Conservation (phyloP, 2,113 vertebrate species). For the Carettochelys insculpta region DNA sequence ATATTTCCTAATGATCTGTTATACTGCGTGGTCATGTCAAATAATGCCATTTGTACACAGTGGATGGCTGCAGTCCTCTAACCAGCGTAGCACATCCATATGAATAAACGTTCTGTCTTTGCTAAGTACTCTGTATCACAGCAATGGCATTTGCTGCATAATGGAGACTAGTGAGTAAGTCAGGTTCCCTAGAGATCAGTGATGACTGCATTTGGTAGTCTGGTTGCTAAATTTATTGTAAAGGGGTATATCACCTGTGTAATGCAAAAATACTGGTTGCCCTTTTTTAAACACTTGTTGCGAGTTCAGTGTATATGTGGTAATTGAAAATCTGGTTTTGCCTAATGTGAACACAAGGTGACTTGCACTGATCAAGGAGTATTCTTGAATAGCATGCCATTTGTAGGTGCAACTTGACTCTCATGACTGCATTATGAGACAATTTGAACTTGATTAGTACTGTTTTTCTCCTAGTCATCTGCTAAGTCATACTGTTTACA, state of each 20-base stretch:
- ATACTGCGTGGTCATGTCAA: background rate
- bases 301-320: background rate
- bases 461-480: conserved; percentile 35
- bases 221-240: background rate
- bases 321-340: background rate
- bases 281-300: background rate
- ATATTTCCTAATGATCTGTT: background rate
- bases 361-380: conserved; percentile 45
- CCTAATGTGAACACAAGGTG: background rate
- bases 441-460: conserved; percentile 65
- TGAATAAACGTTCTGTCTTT: background rate
- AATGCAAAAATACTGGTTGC: background rate
- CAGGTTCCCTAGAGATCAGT: rapidly evolving
- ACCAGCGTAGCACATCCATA: rapidly evolving
- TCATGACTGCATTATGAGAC: conserved; percentile 46
- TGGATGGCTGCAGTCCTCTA: background rate
- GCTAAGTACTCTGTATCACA: background rate
- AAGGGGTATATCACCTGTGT: background rate
- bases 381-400: conserved; percentile 60
- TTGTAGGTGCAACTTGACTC: conserved; percentile 62
- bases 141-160: background rate
- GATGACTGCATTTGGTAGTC: background rate
- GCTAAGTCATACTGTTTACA: conserved; percentile 36
- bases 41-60: background rate
- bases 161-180: background rate